phyloP scores from a whole-genome alignment of 30 jellyfish, hydroid and myxozoan species.

The Hydractinia echinata region DNA sequence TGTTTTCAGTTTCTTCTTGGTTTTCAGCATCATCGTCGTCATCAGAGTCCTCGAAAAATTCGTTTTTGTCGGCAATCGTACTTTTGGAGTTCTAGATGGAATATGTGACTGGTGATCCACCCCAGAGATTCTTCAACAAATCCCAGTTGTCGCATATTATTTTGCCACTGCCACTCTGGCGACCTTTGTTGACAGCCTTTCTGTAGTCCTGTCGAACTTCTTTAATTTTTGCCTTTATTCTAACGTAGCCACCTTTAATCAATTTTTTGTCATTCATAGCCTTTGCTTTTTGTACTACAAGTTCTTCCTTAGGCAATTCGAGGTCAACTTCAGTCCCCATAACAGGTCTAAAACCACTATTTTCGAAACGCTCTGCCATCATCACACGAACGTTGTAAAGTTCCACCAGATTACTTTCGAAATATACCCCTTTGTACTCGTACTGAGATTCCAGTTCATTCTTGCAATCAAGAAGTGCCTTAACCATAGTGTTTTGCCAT shows the following conservation, averaged over 20 bases:
- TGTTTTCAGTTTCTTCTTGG: too few species aligned
- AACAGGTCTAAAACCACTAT: constrained; percentile 47
- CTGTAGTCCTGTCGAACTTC: too few species aligned
- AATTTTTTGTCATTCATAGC: too few species aligned
- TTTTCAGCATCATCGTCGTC: too few species aligned
- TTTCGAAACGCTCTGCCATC: constrained; percentile 43
- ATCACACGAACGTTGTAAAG: constrained; percentile 30
- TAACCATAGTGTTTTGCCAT: constrained; percentile 28
- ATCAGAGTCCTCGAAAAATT: too few species aligned
- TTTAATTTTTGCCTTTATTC: too few species aligned
- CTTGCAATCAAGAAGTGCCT: constrained; percentile 17
- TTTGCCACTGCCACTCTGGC: too few species aligned
- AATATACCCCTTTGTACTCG: constrained; percentile 41
- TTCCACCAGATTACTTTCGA: constrained; percentile 46
- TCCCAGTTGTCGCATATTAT: too few species aligned
- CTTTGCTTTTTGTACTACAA: constrained; percentile 25
- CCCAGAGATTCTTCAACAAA: too few species aligned
- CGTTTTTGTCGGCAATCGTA: too few species aligned
- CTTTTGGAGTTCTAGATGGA: too few species aligned
- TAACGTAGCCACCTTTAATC: constrained; percentile 38
- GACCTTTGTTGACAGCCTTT: background rate
- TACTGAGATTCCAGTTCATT: constrained; percentile 29
- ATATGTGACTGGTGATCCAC: too few species aligned
- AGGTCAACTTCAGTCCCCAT: constrained; percentile 15
- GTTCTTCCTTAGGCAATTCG: constrained; percentile 13